Evolutionary conservation across 1,140 invertebrate species (phyloP), one percentile per base, ranked within the genome.

Genomic region (Dendroctonus ponderosae): DNA sequence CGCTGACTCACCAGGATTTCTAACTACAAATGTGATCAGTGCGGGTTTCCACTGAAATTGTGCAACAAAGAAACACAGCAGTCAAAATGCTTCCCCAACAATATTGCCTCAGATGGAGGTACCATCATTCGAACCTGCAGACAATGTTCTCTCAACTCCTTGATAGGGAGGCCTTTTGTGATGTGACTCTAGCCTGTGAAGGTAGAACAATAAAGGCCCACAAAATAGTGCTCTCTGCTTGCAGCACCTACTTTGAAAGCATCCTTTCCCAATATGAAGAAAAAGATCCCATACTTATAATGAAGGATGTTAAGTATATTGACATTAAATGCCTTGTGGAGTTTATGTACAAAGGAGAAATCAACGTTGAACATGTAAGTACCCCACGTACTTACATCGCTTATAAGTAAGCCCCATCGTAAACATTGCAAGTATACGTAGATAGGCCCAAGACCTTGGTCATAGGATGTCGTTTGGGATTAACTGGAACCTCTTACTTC

Each of bases 291-390:
- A 91, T 93, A 69, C 86, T 92, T 56, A 91, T 93, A 69, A 86
- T 93, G 81, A 90, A 91, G 80, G 91, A 92, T 80, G 89, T 91
- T 61, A 90, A 89, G 80, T 93, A 89, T 80, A 84, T 86, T 65
- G 91, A 93, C 81, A 88, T 93, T 68, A 90, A 90, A 82, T 90
- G 89, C 51, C 84, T 96, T 57, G 90, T 96, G 59, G 91, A 94
- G 76, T 96, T 96, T 78, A 96, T 96, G 93, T 96, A 96, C 80
- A 92, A 92, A 78, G 94, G 94, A 70, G 93, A 96, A 84, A 95
- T 96, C 76, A 95, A 94, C 83, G 92, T 96, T 67, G 91, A 93
- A 78, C 92, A 94, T 81, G 91, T 92, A 82, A 89, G 88, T 87
- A 71, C 50, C 37, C 46, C 12, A 26, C 26, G 26, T 3, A 2